Conservation (phyloP, 1,140 invertebrate species). For the Ceratina australensis region DNA sequence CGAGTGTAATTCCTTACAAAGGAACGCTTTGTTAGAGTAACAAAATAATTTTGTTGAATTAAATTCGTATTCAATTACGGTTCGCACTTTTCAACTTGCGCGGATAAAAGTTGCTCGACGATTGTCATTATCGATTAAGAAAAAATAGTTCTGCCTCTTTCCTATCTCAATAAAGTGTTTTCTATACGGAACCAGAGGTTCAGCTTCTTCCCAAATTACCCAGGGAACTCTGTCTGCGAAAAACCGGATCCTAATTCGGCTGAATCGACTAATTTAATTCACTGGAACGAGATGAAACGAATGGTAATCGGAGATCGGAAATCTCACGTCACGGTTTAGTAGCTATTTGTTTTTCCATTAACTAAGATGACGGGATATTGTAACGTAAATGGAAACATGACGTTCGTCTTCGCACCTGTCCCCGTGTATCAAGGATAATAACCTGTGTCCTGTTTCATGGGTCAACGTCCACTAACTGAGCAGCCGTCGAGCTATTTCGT, state of each 20-base stretch:
- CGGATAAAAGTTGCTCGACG: no score
- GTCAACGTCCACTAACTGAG: conserved; percentile 37
- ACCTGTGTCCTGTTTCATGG: conserved; percentile 34
- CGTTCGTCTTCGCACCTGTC: conserved; percentile 14
- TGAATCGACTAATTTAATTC: conserved; percentile 11
- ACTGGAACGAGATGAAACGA: not conserved
- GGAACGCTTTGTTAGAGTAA: no score
- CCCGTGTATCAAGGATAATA: not conserved
- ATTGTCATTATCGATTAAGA: no score
- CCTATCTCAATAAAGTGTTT: not conserved
- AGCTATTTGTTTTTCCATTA: conserved; percentile 29
- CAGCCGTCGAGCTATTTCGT: conserved; percentile 6
- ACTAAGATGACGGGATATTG: conserved; percentile 4
- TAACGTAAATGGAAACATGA: conserved; percentile 2
- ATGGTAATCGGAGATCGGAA: not conserved
- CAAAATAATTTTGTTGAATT: no score
- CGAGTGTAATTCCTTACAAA: no score
- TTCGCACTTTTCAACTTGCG: no score
- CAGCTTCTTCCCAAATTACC: not conserved
- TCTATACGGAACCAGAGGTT: not conserved
- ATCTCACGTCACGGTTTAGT: conserved; percentile 15
- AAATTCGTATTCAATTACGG: no score
- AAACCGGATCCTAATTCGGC: conserved; percentile 17
- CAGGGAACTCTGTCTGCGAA: not conserved
- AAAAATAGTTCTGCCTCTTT: no score